Evolutionary conservation across 2,888 invertebrate genomes (phyloP), one percentile per base, ranked within the genome.

Genomic region (Agrotis exclamationis): DNA sequence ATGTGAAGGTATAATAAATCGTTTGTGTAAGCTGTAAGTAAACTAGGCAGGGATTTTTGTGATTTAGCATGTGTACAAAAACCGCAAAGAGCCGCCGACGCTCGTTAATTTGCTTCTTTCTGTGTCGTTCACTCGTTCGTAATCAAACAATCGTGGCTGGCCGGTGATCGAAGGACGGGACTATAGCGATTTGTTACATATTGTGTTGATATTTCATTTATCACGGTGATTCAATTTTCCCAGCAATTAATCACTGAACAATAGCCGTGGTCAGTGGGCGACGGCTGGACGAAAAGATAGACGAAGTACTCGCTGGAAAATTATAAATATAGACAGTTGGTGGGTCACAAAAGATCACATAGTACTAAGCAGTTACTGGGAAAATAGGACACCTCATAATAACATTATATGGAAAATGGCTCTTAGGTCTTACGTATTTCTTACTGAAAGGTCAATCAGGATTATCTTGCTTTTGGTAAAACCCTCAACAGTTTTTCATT

Each of bases 181-280:
- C 83, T 85, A 82, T 71, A 84, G 76, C 87, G 86, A 91, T 91
- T 91, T 91, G 90, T 89, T 90, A 89, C 90, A 90, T 89, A 90
- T 90, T 91, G 90, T 91, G 90, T 87, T 89, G 90, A 88, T 91
- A 89, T 92, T 92, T 91, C 90, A 92, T 92, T 91, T 90, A 91
- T 92, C 90, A 91, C 85, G 86, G 88, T 87, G 85, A 89, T 92
- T 92, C 92, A 92, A 92, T 92, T 92, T 92, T 88, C 88, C 83
- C 83, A 85, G 86, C 89, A 88, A 92, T 92, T 92, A 92, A 92
- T 92, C 92, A 92, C 83, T 84, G 85, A 89, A 91, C 90, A 91
- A 91, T 89, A 86, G 85, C 80, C 75, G 72, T 76, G 86, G 83
- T 80, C 88, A 84, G 82, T 85, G 81, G 82, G 76, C 79, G 82